phyloP scores from a whole-genome alignment of 2,888 invertebrate genomes.

The Papilio gigon region DNA sequence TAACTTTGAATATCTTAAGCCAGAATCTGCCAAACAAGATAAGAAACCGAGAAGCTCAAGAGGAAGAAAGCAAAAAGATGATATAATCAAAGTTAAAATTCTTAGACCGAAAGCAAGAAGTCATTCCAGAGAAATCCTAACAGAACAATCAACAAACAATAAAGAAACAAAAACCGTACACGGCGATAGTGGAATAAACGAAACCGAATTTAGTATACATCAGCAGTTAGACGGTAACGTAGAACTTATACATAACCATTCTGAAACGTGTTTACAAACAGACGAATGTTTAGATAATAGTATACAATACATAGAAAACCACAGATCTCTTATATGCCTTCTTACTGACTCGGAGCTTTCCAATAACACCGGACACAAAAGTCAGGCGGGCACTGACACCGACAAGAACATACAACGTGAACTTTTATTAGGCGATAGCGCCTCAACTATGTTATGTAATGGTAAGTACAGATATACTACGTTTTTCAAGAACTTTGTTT shows the following conservation, averaged over 20 bases:
- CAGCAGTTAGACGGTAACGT: slow-evolving; percentile 56
- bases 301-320: slow-evolving; percentile 61
- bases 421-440: slow-evolving; percentile 6
- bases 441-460: slow-evolving; percentile 44
- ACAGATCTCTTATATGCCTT: slow-evolving; percentile 60
- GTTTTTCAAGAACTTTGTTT: too few relatives aligned
- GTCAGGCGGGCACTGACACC: neutral
- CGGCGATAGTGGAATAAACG: slow-evolving; percentile 65
- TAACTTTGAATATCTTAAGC: slow-evolving; percentile 45
- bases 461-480: slow-evolving; percentile 31
- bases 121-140: slow-evolving; percentile 42
- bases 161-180: slow-evolving; percentile 47
- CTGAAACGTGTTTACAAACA: slow-evolving; percentile 70
- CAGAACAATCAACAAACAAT: slow-evolving; percentile 33
- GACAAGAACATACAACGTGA: neutral
- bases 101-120: slow-evolving; percentile 58
- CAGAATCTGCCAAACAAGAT: slow-evolving; percentile 42
- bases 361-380: slow-evolving; percentile 35
- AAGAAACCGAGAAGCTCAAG: slow-evolving; percentile 46
- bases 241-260: slow-evolving; percentile 75
- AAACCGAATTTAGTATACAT: slow-evolving; percentile 55
- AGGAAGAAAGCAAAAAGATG: slow-evolving; percentile 59
- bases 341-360: slow-evolving; percentile 51
- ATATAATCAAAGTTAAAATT: slow-evolving; percentile 75
- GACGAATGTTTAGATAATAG: slow-evolving; percentile 68